phyloP scores from a whole-genome alignment of 2,888 invertebrate species.

The Onchidella celtica region DNA sequence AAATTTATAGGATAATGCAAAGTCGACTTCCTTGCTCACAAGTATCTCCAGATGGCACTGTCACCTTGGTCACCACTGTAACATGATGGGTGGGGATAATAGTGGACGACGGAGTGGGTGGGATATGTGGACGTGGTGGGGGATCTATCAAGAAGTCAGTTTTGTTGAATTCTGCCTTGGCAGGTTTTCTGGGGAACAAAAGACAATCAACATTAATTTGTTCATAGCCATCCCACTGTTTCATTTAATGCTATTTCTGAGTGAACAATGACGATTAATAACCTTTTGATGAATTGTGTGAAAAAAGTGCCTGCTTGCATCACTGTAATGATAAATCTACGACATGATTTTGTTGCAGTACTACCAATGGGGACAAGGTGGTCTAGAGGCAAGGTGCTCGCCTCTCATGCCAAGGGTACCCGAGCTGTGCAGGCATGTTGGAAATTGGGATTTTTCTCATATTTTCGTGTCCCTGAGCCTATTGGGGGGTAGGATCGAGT shows the following conservation, averaged over 20 bases:
- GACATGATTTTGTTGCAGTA: no score
- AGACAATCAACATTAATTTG: background rate
- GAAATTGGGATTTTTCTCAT: no score
- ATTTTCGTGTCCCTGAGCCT: no score
- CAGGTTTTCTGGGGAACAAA: conserved; percentile 20
- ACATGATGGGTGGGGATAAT: conserved; percentile 63
- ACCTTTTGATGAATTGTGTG: no score
- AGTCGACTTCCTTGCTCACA: conserved; percentile 72
- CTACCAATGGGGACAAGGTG: no score
- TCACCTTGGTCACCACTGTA: conserved; percentile 66
- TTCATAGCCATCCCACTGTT: background rate
- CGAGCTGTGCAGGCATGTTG: no score
- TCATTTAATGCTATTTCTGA: background rate
- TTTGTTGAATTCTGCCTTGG: conserved; percentile 41
- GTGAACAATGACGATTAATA: no score
- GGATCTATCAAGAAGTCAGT: conserved; percentile 63
- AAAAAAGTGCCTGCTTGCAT: no score
- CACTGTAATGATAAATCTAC: no score
- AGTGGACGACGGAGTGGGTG: conserved; percentile 59
- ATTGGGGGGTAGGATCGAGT: no score
- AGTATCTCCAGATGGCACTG: conserved; percentile 65
- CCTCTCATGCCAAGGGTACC: no score
- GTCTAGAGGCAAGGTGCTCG: no score
- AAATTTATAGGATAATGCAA: conserved; percentile 65
- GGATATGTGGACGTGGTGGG: conserved; percentile 66